phyloP scores from a whole-genome alignment of 2,797 vertebrate species.

The Malurus leucopterus region DNA sequence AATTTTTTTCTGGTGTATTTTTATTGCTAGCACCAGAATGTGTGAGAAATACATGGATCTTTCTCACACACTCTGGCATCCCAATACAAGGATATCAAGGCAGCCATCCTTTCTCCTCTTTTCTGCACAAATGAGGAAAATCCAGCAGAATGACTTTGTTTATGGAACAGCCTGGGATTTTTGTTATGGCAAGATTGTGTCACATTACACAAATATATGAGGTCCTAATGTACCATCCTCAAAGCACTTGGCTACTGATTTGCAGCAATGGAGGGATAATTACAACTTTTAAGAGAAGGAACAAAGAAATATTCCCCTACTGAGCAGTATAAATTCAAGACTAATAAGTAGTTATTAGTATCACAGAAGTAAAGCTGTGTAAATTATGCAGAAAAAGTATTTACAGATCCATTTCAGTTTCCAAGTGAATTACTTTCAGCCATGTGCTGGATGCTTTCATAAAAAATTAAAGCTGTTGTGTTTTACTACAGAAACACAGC shows the following conservation, averaged over 20 bases:
- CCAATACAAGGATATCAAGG: neutral
- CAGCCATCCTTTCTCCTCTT: neutral
- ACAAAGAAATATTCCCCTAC: neutral
- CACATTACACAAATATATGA: neutral
- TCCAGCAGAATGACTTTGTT: neutral
- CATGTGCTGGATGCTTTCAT: conserved; percentile 4
- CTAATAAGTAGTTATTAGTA: conserved; percentile 11
- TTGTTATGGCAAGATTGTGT: neutral
- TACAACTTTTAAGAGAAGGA: neutral
- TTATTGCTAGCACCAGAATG: neutral
- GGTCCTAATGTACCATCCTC: neutral
- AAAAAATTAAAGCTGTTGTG: conserved; percentile 25
- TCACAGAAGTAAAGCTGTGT: neutral
- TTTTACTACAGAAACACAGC: neutral
- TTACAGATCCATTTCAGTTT: conserved; percentile 28
- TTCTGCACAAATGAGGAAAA: neutral
- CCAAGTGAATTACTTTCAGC: neutral
- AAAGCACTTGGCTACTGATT: neutral
- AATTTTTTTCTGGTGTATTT: neutral
- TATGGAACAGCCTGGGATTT: neutral
- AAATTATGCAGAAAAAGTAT: conserved; percentile 35
- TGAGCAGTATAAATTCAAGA: neutral
- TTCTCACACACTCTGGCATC: neutral
- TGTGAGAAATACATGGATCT: neutral
- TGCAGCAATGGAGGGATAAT: neutral